Conservation (phyloP, 2,797 vertebrate genomes). For the Zalophus californianus region DNA sequence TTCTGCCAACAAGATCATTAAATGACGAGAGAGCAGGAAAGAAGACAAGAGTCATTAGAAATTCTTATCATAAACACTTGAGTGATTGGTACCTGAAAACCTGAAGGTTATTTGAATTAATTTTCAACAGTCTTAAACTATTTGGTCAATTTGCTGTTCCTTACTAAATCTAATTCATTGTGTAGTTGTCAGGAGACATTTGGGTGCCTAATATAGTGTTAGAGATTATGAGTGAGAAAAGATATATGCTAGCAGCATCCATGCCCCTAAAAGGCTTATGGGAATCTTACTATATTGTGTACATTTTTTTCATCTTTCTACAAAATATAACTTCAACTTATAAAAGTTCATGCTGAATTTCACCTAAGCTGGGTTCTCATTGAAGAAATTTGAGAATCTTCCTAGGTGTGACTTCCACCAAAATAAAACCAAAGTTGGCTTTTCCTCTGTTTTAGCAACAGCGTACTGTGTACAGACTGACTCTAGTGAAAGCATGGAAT, state of each 20-base stretch:
- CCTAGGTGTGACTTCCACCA: neutral
- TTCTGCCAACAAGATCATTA: conserved; percentile 7
- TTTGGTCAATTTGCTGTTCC: neutral
- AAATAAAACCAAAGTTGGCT: neutral
- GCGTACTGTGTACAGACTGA: conserved; percentile 96
- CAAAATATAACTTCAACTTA: neutral
- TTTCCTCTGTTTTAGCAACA: conserved; percentile 90
- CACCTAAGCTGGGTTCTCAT: neutral
- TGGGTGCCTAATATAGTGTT: neutral
- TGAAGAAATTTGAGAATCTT: neutral
- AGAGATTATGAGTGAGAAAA: neutral
- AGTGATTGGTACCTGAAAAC: neutral
- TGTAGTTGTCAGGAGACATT: neutral
- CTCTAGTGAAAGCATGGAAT: conserved; percentile 97
- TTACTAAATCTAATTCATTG: neutral
- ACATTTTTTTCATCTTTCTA: neutral
- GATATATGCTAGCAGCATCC: too few species aligned
- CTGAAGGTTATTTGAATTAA: neutral
- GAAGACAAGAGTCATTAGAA: neutral
- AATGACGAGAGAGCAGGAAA: neutral
- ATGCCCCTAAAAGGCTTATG: neutral
- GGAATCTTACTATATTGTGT: neutral
- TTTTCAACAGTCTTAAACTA: conserved; percentile 10
- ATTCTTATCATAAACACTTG: neutral
- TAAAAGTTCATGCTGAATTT: neutral